Evolutionary conservation across 1,140 invertebrate genomes (phyloP), one percentile per base, ranked within the genome.

Genomic region (Carcinoscorpius rotundicauda): DNA sequence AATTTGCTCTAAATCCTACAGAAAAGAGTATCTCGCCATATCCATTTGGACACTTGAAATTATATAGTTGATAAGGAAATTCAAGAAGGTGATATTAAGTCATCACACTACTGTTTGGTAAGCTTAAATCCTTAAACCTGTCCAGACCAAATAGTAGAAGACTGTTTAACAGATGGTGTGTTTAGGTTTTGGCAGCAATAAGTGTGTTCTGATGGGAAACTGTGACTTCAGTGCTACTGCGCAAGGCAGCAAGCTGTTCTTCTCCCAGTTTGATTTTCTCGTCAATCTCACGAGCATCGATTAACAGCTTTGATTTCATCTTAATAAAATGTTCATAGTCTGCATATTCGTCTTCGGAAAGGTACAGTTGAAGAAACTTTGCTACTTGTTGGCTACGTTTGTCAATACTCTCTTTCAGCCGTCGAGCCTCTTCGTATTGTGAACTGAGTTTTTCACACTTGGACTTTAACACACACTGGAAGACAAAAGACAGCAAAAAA

Each of bases 301-400:
- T 86, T 70, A 91, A 86, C 58, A 93, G 78, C 78, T 89, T 91
- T 9, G 88, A 87, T 80, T 93, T 93, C 87, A 91, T 92, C 72
- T 87, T 88, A 71, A 93, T 87, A 75, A 91, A 93, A 75, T 91
- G 87, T 71, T 89, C 85, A 74, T 91, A 93, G 72, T 92, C 89
- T 48, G 85, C 84, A 73, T 85, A 88, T 72, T 91, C 85, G 58
- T 88, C 85, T 9, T 83, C 80, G 65, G 81, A 82, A 63, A 93
- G 80, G 76, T 88, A 87, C 73, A 89, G 86, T 62, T 82, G 80
- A 55, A 93, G 79, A 63, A 90, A 84, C 49, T 81, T 80, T 4
- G 85, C 84, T 6, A 93, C 86, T 73, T 82, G 85, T 11, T 82
- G 76, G 70, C 87, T 87, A 29, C 90, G 82, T 60, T 85, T 83